These are phyloP conservation scores for Aepyceros melampus DNA, from an alignment of 2,113 vertebrate species.

Conservation along the genomic window DNA sequence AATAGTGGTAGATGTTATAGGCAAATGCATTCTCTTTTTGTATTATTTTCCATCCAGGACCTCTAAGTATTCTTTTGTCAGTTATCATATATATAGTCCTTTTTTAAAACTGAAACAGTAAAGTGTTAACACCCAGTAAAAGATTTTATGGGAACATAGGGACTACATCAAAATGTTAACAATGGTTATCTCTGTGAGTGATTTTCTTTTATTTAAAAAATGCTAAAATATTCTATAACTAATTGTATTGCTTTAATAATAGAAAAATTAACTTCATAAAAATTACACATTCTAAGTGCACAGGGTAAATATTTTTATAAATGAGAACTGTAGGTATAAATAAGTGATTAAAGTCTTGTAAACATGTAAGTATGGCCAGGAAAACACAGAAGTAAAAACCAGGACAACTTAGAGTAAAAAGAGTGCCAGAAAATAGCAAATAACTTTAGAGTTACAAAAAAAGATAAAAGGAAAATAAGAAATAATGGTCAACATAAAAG, in stretches of 20 bases:
- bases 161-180: not conserved
- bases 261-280: not conserved
- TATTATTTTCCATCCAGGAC: not conserved
- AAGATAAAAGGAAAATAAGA: not conserved
- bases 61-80: not conserved
- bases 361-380: not conserved
- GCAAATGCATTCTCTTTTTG: not conserved
- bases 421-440: not conserved
- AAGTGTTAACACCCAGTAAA: not conserved
- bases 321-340: not conserved
- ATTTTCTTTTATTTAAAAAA: not conserved
- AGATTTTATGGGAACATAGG: not conserved
- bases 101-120: not conserved
- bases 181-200: not conserved
- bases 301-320: not conserved
- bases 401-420: not conserved
- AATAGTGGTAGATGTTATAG: not conserved
- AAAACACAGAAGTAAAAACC: not conserved
- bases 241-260: not conserved
- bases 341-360: not conserved
- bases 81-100: not conserved
- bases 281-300: not conserved
- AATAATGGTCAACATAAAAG: not conserved
- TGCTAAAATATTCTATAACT: not conserved
- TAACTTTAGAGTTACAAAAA: not conserved